A percentile compares a stretch with the other conserved stretches of the same genome.
These are phyloP conservation scores for Xiphophorus birchmanni DNA, from an alignment of 2,797 vertebrate species.

Conservation along the genomic window DNA sequence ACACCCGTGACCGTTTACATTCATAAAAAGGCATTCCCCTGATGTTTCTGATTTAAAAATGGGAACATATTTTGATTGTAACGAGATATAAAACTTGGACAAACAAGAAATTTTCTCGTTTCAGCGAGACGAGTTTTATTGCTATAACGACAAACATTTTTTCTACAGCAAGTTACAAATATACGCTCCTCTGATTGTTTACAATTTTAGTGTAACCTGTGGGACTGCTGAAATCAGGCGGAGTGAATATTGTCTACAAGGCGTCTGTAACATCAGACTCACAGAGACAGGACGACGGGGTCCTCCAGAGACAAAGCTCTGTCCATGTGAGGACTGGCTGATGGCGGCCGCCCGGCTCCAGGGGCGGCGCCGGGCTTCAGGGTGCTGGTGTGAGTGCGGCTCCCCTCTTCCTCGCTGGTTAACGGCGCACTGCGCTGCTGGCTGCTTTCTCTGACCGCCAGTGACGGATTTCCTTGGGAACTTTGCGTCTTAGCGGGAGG, in stretches of 20 bases:
- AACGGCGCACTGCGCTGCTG: slow-evolving; percentile 51
- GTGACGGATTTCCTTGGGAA: slow-evolving; percentile 54
- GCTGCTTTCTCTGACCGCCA: slow-evolving; percentile 24
- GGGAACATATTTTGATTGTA: too few relatives aligned
- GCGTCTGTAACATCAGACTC: slow-evolving; percentile 61
- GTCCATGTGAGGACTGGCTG: slow-evolving; percentile 69
- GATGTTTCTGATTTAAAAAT: too few relatives aligned
- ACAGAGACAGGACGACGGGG: slow-evolving; percentile 92
- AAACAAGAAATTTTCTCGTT: too few relatives aligned
- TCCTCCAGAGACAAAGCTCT: slow-evolving; percentile 83
- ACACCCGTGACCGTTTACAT: too few relatives aligned
- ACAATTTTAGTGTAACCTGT: too few relatives aligned
- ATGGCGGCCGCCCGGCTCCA: slow-evolving; percentile 49
- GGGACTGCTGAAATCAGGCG: background rate
- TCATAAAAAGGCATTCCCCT: too few relatives aligned
- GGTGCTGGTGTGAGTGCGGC: slow-evolving; percentile 75
- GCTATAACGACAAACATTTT: too few relatives aligned
- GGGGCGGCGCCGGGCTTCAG: slow-evolving; percentile 61
- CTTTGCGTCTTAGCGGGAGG: slow-evolving; percentile 57
- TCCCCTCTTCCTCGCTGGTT: slow-evolving; percentile 83
- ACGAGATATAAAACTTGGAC: too few relatives aligned
- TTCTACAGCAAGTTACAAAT: too few relatives aligned
- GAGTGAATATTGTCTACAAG: background rate
- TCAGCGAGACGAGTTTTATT: too few relatives aligned
- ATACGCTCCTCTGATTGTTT: too few relatives aligned